Evolutionary conservation across 64 coral and sea anemone genomes (phyloP).

Genomic region (Montipora sp.): DNA sequence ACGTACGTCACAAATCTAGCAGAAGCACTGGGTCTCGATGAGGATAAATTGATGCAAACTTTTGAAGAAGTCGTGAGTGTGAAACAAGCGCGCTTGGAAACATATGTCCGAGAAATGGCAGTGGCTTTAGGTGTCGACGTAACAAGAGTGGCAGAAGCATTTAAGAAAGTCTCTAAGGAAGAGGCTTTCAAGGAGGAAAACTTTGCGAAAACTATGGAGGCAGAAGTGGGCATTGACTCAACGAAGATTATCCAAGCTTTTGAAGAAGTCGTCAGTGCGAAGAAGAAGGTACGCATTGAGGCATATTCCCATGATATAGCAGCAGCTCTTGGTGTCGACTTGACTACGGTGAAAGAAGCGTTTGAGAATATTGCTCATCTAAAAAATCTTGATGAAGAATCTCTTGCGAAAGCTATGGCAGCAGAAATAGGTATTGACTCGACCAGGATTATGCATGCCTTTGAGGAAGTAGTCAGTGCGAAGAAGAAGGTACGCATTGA

Average conservation of each 20-base stretch:
- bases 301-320: background rate
- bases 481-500: too few relatives aligned
- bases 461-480: background rate
- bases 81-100: background rate
- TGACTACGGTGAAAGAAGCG: background rate
- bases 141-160: background rate
- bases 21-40: conserved; percentile 38
- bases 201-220: background rate
- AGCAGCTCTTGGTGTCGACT: background rate
- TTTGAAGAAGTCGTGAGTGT: background rate
- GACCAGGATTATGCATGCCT: background rate
- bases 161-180: background rate
- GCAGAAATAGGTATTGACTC: background rate
- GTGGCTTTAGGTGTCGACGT: background rate
- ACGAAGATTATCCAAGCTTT: background rate
- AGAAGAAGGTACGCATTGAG: background rate
- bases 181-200: background rate
- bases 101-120: background rate
- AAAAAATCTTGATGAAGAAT: background rate
- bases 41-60: background rate
- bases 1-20: conserved; percentile 34
- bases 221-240: background rate
- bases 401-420: background rate
- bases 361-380: background rate
- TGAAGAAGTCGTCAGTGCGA: background rate